Evolutionary conservation across 2,797 vertebrate species (phyloP).

Genomic region (Microctenopoma lineatum): DNA sequence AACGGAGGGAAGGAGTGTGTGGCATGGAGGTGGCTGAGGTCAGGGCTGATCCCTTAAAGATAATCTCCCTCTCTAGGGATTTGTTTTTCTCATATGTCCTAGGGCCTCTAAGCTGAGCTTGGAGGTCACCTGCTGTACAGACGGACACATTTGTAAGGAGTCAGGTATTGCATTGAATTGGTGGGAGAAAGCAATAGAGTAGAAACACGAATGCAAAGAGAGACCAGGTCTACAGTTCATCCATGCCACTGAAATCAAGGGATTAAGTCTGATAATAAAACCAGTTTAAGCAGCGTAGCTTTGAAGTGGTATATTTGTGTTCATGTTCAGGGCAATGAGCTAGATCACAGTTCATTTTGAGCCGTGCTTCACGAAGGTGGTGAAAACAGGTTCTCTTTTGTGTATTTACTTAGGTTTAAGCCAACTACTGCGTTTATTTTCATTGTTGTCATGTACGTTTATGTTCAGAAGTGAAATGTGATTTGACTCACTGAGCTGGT

Average conservation of each 20-base stretch:
- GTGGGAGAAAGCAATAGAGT: slow-evolving; percentile 44
- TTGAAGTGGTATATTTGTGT: slow-evolving; percentile 72
- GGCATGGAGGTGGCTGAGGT: slow-evolving; percentile 70
- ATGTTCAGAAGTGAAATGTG: slow-evolving; percentile 45
- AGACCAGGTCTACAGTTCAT: slow-evolving; percentile 72
- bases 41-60: slow-evolving; percentile 81
- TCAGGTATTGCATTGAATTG: slow-evolving; percentile 36
- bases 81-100: slow-evolving; percentile 83
- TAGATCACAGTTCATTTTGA: slow-evolving; percentile 65
- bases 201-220: slow-evolving; percentile 51
- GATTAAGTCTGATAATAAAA: slow-evolving; percentile 69
- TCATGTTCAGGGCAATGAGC: slow-evolving; percentile 67
- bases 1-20: slow-evolving; percentile 58
- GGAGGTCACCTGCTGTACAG: slow-evolving; percentile 78
- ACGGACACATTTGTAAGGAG: slow-evolving; percentile 47
- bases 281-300: slow-evolving; percentile 65
- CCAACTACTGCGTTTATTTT: slow-evolving; percentile 61
- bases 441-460: slow-evolving; percentile 61
- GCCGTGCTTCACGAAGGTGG: slow-evolving; percentile 67
- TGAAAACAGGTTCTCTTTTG: slow-evolving; percentile 58
- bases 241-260: slow-evolving; percentile 68
- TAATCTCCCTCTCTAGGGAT: slow-evolving; percentile 83
- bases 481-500: slow-evolving; percentile 61
- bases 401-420: slow-evolving; percentile 66
- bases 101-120: slow-evolving; percentile 77